phyloP scores from a whole-genome alignment of 2,113 vertebrate species.

The Psophia crepitans region DNA sequence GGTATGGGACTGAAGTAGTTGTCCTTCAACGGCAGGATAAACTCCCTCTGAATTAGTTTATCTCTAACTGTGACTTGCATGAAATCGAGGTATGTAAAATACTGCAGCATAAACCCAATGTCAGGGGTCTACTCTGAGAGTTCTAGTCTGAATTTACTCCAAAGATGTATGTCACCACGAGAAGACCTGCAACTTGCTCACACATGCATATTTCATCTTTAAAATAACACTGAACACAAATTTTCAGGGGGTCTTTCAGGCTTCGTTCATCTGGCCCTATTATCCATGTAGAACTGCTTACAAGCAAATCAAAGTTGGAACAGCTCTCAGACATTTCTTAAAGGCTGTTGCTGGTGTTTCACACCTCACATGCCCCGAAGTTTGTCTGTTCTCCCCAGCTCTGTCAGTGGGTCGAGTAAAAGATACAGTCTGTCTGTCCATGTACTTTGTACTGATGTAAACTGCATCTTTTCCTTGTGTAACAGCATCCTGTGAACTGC shows the following conservation, averaged over 20 bases:
- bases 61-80: not conserved
- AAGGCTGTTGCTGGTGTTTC: not conserved
- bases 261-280: not conserved
- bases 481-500: not conserved
- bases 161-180: not conserved
- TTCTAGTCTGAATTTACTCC: not conserved
- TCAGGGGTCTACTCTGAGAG: not conserved
- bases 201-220: not conserved
- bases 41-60: not conserved
- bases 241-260: not conserved
- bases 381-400: not conserved
- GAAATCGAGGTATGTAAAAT: not conserved
- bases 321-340: not conserved
- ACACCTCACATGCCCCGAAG: not conserved
- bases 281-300: not conserved
- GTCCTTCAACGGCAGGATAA: not conserved
- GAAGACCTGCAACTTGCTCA: not conserved
- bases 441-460: not conserved
- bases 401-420: not conserved
- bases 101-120: not conserved
- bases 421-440: not conserved
- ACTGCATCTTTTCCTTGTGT: not conserved
- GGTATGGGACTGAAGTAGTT: not conserved
- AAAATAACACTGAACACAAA: not conserved
- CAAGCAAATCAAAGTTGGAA: not conserved